Base-by-base conservation (phyloP, 2,113 vertebrate genomes). In the Tetraodon nigroviridis region DNA sequence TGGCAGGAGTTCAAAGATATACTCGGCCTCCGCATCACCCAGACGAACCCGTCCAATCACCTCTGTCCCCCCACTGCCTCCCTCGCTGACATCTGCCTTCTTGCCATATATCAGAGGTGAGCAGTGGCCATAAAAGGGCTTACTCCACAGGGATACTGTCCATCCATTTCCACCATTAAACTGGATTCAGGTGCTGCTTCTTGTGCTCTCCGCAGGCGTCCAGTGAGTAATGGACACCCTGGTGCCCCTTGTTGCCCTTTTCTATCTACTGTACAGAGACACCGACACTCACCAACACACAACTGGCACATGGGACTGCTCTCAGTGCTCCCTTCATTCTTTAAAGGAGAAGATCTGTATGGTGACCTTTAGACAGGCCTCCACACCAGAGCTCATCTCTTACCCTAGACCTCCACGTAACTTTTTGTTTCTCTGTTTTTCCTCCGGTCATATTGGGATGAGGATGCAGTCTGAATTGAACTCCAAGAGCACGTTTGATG, bases 151-250 rank as follows among this genome's bases (percentile, higher is more conserved):
- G 87, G 81, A 71, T 58, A 76, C 77, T 58, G 55, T 73, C 84
- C 84, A 61, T 86, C 86, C 83, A 83, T 81, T 86, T 82, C 81
- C 76, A 87, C 82, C 86, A 85, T 89, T 88, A 89, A 91, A 89
- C 76, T 59, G 10, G 72, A 84, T 80, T 88, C 89, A 91, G 87
- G 80, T 87, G 86, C 77, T 52, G 64, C 75, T 51, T 78, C 71
- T 79, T 69, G 51, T 69, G 57, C 79, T 80, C 83, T 79, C 82
- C 75, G 77, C 71, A 84, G 86, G 83, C 61, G 48, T 70, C 73
- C 69, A 11, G 48, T 81, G 82, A 87, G 75, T 87, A 78, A 86
- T 88, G 81, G 80, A 87, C 51, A 71, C 63, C 73, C 74, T 45
- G 53, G 46, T 67, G 69, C 51, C 69, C 76, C 67, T 72, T 6